phyloP scores from a whole-genome alignment of 2,888 invertebrate genomes.

The Agonopterix alstromeriana region DNA sequence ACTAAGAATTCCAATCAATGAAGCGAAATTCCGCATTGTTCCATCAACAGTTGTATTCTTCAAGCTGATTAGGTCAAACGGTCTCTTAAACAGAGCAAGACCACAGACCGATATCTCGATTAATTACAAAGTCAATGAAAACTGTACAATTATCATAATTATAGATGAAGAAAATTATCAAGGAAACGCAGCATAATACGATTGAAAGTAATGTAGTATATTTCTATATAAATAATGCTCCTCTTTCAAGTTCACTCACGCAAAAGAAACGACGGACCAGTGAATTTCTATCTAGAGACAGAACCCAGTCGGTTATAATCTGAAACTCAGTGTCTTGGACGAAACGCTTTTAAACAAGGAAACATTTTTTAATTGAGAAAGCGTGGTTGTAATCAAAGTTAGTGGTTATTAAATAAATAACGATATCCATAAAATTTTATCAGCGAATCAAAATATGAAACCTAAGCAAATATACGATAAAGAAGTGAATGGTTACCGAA shows the following conservation, averaged over 20 bases:
- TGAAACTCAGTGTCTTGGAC: slow-evolving; percentile 14
- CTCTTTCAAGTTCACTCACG: slow-evolving; percentile 20
- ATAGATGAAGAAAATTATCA: neutral
- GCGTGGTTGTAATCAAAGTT: no score
- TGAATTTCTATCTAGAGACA: slow-evolving; percentile 16
- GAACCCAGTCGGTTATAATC: slow-evolving; percentile 13
- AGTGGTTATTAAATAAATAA: no score
- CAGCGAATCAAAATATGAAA: neutral
- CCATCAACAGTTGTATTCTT: neutral
- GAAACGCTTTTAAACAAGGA: neutral
- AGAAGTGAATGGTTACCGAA: neutral
- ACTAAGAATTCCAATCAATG: no score
- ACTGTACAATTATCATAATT: slow-evolving; percentile 12
- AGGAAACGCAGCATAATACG: neutral
- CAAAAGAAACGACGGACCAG: slow-evolving; percentile 22
- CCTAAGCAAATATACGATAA: neutral
- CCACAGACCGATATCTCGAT: slow-evolving; percentile 21
- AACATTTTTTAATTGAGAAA: neutral
- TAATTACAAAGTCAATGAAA: slow-evolving; percentile 19
- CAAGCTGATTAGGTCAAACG: slow-evolving; percentile 14
- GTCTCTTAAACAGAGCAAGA: slow-evolving; percentile 24
- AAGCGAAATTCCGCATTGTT: no score
- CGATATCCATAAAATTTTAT: neutral
- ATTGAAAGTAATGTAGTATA: neutral
- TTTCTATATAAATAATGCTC: neutral